phyloP scores from a whole-genome alignment of 2,888 invertebrate species.

The Drosophila meridionalis region DNA sequence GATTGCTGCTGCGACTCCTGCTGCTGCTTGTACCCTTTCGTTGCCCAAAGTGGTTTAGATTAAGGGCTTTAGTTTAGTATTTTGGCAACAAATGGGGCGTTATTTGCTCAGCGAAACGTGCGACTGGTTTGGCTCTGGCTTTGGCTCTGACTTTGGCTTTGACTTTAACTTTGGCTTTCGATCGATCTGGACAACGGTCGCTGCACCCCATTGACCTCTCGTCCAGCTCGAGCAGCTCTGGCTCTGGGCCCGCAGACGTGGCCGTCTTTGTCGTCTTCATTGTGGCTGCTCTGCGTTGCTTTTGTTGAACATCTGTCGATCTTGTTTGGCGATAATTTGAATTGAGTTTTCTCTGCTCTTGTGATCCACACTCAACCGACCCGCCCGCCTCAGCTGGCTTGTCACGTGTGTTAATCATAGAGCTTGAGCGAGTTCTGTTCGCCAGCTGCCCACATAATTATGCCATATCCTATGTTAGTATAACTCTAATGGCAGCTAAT shows the following conservation, averaged over 20 bases:
- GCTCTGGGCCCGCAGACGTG: slow-evolving; percentile 2
- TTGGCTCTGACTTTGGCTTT: slow-evolving; percentile 1
- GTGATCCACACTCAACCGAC: background rate
- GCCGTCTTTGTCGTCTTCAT: slow-evolving; percentile 20
- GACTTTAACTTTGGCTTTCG: slow-evolving; percentile 35
- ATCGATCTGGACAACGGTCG: slow-evolving; percentile 71
- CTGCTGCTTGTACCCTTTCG: slow-evolving; percentile 29
- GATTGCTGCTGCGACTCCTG: slow-evolving; percentile 3
- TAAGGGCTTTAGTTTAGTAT: slow-evolving; percentile 75
- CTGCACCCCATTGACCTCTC: slow-evolving; percentile 77
- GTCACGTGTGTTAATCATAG: slow-evolving; percentile 66
- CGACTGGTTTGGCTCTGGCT: slow-evolving; percentile 70
- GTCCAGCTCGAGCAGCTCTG: slow-evolving; percentile 37
- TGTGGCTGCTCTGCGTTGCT: slow-evolving; percentile 40
- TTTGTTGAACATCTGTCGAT: slow-evolving; percentile 82
- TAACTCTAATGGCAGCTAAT: slow-evolving; percentile 49
- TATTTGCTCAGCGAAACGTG: slow-evolving; percentile 81
- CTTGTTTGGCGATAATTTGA: slow-evolving; percentile 82
- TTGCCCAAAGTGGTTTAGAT: slow-evolving; percentile 82
- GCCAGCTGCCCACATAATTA: slow-evolving; percentile 40
- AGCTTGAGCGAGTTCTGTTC: slow-evolving; percentile 22
- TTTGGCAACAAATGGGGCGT: slow-evolving; percentile 72
- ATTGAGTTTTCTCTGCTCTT: slow-evolving; percentile 78
- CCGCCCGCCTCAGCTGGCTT: slow-evolving; percentile 5
- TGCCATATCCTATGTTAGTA: slow-evolving; percentile 14